These are phyloP conservation scores for Leptoclinus maculatus DNA, from an alignment of 2,797 vertebrate genomes.

Conservation along the genomic window DNA sequence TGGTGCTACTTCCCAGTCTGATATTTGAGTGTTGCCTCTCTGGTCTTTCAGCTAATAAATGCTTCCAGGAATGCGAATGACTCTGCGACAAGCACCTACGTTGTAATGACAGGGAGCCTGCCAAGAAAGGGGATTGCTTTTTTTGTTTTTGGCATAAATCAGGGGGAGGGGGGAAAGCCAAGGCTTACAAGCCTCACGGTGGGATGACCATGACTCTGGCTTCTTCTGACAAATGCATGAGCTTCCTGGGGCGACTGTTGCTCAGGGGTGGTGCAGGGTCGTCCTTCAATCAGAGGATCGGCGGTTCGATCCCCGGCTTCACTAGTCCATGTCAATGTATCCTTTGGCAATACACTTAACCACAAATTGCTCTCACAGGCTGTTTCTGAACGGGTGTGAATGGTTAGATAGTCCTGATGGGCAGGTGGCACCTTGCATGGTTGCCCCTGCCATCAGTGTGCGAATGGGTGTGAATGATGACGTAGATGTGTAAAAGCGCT, in stretches of 20 bases:
- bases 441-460: not conserved
- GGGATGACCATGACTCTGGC: constrained; percentile 24
- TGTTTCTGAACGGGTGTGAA: not conserved
- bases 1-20: constrained; percentile 68
- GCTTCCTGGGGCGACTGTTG: not conserved
- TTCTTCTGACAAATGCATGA: constrained; percentile 20
- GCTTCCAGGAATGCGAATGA: constrained; percentile 73
- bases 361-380: no score
- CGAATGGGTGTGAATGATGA: not conserved
- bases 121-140: constrained; percentile 68
- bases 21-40: constrained; percentile 72
- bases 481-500: not conserved
- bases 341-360: not conserved
- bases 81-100: constrained; percentile 60
- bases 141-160: constrained; percentile 70
- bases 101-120: constrained; percentile 61
- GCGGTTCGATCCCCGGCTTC: not conserved
- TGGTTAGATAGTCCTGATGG: not conserved
- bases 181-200: constrained; percentile 8
- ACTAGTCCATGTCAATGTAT: not conserved
- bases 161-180: constrained; percentile 38
- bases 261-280: not conserved
- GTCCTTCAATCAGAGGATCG: not conserved
- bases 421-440: not conserved
- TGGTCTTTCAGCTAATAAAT: constrained; percentile 76